These are phyloP conservation scores for Murina feae DNA, from an alignment of 2,113 vertebrate genomes.

Conservation along the genomic window DNA sequence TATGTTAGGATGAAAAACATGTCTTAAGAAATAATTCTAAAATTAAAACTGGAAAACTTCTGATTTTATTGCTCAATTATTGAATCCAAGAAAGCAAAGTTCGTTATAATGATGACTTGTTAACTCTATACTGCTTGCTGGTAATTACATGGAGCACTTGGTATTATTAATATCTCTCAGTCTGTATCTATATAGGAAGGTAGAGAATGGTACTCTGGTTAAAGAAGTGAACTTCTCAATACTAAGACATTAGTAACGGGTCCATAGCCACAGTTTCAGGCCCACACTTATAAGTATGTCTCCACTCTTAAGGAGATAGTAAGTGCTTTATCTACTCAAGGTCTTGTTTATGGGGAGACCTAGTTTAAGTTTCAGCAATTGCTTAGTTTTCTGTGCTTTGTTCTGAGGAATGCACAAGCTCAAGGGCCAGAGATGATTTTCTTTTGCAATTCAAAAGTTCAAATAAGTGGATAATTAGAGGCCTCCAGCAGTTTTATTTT, in stretches of 20 bases:
- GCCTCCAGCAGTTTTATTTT: conserved; percentile 19
- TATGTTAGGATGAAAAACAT: not conserved
- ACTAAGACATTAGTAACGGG: not conserved
- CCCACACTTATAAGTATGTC: not conserved
- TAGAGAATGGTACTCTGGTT: not conserved
- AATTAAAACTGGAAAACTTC: not conserved
- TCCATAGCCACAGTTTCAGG: not conserved
- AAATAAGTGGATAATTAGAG: conserved; percentile 35
- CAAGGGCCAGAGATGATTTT: not conserved
- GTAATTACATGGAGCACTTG: not conserved
- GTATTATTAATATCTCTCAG: not conserved
- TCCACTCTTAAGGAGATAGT: not conserved
- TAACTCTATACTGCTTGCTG: not conserved
- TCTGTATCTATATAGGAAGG: not conserved
- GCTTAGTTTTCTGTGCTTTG: not conserved
- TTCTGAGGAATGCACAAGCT: not conserved
- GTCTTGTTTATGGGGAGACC: not conserved
- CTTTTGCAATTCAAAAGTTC: conserved; percentile 35
- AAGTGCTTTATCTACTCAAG: not conserved
- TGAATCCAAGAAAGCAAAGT: not conserved
- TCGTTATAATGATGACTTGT: not conserved
- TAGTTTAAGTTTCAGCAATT: not conserved
- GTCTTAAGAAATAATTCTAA: not conserved
- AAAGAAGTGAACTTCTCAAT: not conserved
- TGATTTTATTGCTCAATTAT: not conserved